phyloP scores from a whole-genome alignment of 2,113 vertebrate species.

The Trematomus loennbergii region DNA sequence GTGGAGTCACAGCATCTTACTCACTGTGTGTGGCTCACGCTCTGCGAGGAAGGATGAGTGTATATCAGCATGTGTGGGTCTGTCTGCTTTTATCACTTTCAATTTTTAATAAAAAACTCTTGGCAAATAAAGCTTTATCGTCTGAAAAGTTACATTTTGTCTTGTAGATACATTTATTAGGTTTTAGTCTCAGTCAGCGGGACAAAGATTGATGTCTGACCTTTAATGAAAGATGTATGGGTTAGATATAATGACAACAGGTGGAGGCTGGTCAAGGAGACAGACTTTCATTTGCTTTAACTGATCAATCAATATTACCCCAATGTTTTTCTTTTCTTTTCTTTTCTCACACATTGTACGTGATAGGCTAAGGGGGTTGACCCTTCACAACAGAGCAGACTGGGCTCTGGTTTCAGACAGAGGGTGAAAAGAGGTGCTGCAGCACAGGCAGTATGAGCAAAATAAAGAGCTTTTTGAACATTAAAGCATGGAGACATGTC shows the following conservation, averaged over 20 bases:
- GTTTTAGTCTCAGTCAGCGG: background rate
- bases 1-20: conserved; percentile 31
- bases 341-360: no score
- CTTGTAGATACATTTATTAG: background rate
- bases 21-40: background rate
- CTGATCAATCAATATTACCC: background rate
- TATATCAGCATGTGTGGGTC: background rate
- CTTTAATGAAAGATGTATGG: background rate
- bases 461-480: no score
- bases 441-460: no score
- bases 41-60: conserved; percentile 20
- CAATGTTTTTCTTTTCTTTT: no score
- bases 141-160: background rate
- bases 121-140: background rate
- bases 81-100: background rate
- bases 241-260: background rate
- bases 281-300: background rate
- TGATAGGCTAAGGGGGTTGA: no score
- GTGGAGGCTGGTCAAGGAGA: background rate
- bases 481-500: no score
- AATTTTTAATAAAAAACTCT: background rate
- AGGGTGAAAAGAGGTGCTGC: no score
- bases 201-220: conserved; percentile 4
- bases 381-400: no score
- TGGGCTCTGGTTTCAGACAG: no score